phyloP scores from a whole-genome alignment of 2,797 vertebrate species.

The Cynopterus sphinx region DNA sequence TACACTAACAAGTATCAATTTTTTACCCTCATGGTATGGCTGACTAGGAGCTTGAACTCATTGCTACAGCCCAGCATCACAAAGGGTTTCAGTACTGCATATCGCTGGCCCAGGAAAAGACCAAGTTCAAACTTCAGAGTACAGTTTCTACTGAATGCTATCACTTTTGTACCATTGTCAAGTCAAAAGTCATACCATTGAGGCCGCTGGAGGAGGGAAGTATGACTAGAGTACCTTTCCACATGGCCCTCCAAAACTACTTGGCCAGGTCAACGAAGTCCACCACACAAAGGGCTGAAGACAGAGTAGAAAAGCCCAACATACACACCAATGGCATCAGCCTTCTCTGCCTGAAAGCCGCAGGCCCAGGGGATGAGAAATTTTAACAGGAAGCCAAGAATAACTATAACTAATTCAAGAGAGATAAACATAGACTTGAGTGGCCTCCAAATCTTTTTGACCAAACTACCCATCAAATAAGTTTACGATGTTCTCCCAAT shows the following conservation, averaged over 20 bases:
- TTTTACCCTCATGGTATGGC: background rate
- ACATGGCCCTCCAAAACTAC: background rate
- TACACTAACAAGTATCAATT: background rate
- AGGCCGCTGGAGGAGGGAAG: background rate
- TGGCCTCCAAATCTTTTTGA: background rate
- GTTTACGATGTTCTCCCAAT: background rate
- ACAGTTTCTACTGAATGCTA: background rate
- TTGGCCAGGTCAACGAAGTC: background rate
- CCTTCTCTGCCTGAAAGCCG: background rate
- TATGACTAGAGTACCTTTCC: background rate
- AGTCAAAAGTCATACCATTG: background rate
- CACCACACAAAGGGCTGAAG: background rate
- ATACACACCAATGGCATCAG: background rate
- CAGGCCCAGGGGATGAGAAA: background rate
- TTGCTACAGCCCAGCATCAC: background rate
- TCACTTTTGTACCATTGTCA: background rate
- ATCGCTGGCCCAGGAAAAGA: background rate
- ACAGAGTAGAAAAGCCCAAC: too few relatives aligned
- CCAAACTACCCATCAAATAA: background rate
- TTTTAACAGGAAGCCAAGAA: background rate
- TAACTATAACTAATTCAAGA: background rate
- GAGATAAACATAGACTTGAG: background rate
- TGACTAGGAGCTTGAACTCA: background rate
- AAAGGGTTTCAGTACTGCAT: background rate
- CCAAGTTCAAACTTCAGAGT: background rate